These are phyloP conservation scores for Neosilurus hyrtlii DNA, from an alignment of 2,797 vertebrate species.

Conservation along the genomic window DNA sequence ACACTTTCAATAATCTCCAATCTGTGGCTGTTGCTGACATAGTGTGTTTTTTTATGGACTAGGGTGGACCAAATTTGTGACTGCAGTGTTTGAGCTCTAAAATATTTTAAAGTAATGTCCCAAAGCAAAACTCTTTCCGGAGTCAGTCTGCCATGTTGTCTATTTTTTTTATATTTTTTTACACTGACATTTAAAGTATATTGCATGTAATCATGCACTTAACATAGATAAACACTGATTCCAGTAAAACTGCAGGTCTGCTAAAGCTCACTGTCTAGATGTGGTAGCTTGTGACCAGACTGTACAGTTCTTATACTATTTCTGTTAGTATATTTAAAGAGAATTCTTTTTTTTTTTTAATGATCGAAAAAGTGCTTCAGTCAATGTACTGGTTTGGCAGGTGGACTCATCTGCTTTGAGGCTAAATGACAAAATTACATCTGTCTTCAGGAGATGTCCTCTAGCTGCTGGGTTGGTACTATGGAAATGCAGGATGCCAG, in stretches of 20 bases:
- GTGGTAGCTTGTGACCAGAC: conserved; percentile 66
- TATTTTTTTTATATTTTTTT: conserved; percentile 67
- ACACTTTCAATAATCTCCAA: conserved; percentile 53
- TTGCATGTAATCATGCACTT: conserved; percentile 73
- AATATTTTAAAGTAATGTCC: conserved; percentile 59
- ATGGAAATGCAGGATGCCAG: conserved; percentile 28
- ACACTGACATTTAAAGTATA: conserved; percentile 64
- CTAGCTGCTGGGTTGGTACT: conserved; percentile 21
- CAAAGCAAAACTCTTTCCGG: conserved; percentile 43
- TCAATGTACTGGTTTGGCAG: conserved; percentile 46
- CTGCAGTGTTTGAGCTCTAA: conserved; percentile 49
- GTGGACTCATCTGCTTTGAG: conserved; percentile 37
- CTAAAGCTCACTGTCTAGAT: conserved; percentile 64
- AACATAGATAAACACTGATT: conserved; percentile 72
- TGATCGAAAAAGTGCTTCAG: neutral
- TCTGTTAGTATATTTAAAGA: conserved; percentile 71
- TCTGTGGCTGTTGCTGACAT: conserved; percentile 64
- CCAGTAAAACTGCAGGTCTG: conserved; percentile 68
- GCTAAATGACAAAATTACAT: conserved; percentile 43
- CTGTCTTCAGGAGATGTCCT: conserved; percentile 27
- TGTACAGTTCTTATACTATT: conserved; percentile 68
- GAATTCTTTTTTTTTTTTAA: conserved; percentile 22
- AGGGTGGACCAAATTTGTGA: conserved; percentile 55
- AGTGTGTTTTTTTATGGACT: conserved; percentile 38
- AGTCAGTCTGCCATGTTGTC: conserved; percentile 54